phyloP scores from a whole-genome alignment of 2,888 invertebrate genomes.

The Monochamus alternatus region DNA sequence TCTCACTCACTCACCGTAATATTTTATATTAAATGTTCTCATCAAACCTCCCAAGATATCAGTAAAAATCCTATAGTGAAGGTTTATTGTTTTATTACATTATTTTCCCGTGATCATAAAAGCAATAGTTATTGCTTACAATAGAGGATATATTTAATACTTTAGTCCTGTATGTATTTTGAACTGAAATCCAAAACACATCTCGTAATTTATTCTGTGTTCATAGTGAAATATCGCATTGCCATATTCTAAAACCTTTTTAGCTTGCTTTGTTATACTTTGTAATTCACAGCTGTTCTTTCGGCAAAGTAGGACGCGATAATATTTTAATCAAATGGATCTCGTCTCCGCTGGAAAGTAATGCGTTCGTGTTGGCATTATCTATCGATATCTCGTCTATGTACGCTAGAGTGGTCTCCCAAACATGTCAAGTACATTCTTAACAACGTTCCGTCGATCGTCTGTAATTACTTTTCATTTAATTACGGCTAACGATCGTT shows the following conservation, averaged over 20 bases:
- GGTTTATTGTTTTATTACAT: neutral
- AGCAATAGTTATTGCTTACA: neutral
- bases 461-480: neutral
- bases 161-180: no score
- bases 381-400: slow-evolving; percentile 7
- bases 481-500: neutral
- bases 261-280: neutral
- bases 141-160: neutral
- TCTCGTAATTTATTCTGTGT: neutral
- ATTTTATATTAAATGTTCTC: no score
- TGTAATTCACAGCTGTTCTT: slow-evolving; percentile 23
- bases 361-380: neutral
- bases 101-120: neutral
- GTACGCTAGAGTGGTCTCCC: neutral
- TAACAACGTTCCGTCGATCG: neutral
- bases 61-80: neutral
- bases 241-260: no score
- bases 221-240: neutral
- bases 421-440: slow-evolving; percentile 8
- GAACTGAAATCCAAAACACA: no score
- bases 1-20: no score
- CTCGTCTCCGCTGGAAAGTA: slow-evolving; percentile 1
- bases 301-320: slow-evolving; percentile 3
- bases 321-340: slow-evolving; percentile 6
- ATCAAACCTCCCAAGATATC: neutral